Evolutionary conservation across 2,113 vertebrate genomes (phyloP).

Genomic region (Ploceus nigricollis): DNA sequence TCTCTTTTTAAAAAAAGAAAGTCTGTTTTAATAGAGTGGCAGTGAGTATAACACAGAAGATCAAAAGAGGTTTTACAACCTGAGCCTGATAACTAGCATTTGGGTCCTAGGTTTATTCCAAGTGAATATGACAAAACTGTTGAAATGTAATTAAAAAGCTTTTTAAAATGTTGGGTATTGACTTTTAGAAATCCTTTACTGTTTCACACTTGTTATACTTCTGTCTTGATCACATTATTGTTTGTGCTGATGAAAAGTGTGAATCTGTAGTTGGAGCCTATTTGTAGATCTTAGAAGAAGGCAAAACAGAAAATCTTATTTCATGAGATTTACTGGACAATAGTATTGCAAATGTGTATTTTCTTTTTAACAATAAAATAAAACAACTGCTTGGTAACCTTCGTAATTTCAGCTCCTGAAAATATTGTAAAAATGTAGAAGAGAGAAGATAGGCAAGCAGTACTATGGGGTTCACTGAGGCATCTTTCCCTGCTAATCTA

Average conservation of each 20-base stretch:
- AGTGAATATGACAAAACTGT: not conserved
- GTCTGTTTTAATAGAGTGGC: not conserved
- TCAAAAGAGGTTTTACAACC: not conserved
- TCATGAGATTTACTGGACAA: not conserved
- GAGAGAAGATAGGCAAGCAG: not conserved
- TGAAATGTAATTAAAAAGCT: not conserved
- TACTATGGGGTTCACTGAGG: not conserved
- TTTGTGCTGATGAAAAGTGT: not conserved
- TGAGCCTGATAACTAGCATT: not conserved
- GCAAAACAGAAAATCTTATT: not conserved
- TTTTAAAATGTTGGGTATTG: not conserved
- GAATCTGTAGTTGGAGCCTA: not conserved
- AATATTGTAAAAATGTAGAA: not conserved
- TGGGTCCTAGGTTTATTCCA: not conserved
- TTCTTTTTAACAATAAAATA: fast-evolving
- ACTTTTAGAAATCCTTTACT: not conserved
- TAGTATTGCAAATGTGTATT: not conserved
- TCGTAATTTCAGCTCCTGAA: not conserved
- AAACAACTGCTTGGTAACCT: not conserved
- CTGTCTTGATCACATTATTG: not conserved
- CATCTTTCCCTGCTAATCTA: not conserved
- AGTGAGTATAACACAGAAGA: not conserved
- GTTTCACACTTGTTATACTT: not conserved
- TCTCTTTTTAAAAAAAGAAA: not conserved
- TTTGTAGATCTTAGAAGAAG: not conserved